phyloP scores from a whole-genome alignment of 2,113 vertebrate species.

The Saiga tatarica region DNA sequence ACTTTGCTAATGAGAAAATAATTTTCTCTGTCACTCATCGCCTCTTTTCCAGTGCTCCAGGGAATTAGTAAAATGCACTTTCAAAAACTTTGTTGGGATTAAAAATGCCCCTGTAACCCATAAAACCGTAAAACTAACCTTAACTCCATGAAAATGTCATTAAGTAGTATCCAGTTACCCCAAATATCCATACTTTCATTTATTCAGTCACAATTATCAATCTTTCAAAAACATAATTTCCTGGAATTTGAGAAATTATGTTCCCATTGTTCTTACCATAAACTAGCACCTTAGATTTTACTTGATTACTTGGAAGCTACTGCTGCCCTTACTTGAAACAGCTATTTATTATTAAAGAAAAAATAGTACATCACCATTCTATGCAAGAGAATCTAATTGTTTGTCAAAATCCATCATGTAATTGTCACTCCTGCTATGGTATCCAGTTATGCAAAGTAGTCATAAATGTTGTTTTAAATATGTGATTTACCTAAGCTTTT shows the following conservation, averaged over 20 bases:
- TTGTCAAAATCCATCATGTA: not conserved
- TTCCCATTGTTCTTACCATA: not conserved
- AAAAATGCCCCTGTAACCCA: not conserved
- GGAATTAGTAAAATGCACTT: not conserved
- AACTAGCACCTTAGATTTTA: not conserved
- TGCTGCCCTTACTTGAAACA: not conserved
- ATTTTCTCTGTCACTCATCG: not conserved
- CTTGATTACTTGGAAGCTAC: not conserved
- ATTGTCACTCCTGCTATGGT: not conserved
- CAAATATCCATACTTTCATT: not conserved
- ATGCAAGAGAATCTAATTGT: not conserved
- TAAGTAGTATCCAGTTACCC: not conserved
- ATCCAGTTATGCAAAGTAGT: not conserved
- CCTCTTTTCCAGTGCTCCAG: not conserved
- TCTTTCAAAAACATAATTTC: not conserved
- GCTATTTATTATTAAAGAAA: not conserved
- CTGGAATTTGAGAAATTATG: not conserved
- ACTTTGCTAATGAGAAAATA: not conserved
- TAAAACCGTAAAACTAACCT: not conserved
- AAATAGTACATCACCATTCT: not conserved
- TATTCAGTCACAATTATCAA: not conserved
- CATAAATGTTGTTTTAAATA: constrained; percentile 28
- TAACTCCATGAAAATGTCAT: not conserved
- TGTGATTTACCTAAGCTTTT: constrained; percentile 31
- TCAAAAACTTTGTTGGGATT: not conserved